phyloP scores from a whole-genome alignment of 2,113 vertebrate genomes.

The Bos indicus region DNA sequence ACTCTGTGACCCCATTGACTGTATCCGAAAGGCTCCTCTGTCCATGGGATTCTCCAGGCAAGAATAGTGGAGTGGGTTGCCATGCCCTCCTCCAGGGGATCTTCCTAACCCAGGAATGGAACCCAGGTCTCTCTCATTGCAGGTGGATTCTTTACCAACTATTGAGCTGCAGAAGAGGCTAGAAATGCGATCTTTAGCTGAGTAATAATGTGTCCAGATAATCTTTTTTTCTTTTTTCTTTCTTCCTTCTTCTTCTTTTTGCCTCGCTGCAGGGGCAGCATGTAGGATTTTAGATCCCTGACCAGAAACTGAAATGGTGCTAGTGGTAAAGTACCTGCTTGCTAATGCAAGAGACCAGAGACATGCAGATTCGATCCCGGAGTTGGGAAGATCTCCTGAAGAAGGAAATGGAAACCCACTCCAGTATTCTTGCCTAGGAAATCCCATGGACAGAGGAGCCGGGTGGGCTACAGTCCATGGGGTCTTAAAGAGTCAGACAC shows the following conservation, averaged over 20 bases:
- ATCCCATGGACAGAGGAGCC: not conserved
- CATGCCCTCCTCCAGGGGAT: not conserved
- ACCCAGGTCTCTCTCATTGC: not conserved
- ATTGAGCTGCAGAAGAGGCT: not conserved
- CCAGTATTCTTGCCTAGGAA: not conserved
- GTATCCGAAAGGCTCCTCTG: not conserved
- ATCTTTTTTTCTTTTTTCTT: not conserved
- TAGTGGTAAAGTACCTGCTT: not conserved
- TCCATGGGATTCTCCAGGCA: not conserved
- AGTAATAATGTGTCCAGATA: not conserved
- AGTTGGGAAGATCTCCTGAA: not conserved
- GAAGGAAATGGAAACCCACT: not conserved
- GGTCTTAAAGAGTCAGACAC: not conserved
- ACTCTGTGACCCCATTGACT: not conserved
- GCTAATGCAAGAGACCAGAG: not conserved
- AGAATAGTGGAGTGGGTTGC: not conserved
- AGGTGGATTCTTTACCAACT: not conserved
- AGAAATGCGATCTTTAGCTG: not conserved
- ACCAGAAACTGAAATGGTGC: not conserved
- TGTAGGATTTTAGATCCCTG: not conserved
- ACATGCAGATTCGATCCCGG: accelerated
- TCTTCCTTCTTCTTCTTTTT: not conserved
- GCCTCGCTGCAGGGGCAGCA: not conserved
- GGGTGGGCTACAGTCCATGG: not conserved
- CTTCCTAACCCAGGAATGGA: not conserved